Conservation (phyloP, 2,888 invertebrate genomes). For the Trissoscelio sp. region DNA sequence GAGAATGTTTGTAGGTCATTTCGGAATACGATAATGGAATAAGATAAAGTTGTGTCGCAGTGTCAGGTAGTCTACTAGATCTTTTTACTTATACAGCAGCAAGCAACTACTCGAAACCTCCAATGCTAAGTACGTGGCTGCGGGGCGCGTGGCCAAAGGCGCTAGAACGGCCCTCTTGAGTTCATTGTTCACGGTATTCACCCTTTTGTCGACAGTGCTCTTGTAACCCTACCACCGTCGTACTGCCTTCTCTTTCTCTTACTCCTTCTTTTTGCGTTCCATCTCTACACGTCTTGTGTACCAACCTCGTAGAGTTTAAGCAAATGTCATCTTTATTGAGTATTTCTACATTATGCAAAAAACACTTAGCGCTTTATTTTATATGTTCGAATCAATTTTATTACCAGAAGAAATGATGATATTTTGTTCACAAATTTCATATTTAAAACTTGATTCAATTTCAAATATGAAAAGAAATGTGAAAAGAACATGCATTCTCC, state of each 20-base stretch:
- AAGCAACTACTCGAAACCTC: constrained; percentile 81
- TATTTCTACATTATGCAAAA: constrained; percentile 73
- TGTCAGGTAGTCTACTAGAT: constrained; percentile 68
- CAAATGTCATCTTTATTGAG: constrained; percentile 82
- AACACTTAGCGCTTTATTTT: neutral
- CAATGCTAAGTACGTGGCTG: constrained; percentile 80
- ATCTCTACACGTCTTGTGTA: constrained; percentile 76
- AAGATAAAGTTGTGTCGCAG: constrained; percentile 70
- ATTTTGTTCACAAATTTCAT: too few species aligned
- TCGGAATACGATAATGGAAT: constrained; percentile 65
- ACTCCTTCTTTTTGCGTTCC: constrained; percentile 67
- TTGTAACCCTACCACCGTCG: constrained; percentile 70
- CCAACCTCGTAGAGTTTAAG: constrained; percentile 78
- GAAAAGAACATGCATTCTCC: too few species aligned
- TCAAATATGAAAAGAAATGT: too few species aligned
- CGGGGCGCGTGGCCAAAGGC: constrained; percentile 82
- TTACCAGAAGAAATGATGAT: too few species aligned
- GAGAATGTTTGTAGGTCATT: constrained; percentile 64
- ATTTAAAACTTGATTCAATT: too few species aligned
- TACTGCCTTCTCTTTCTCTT: constrained; percentile 66
- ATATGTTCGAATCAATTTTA: neutral
- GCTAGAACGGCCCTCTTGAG: constrained; percentile 80
- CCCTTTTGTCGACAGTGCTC: constrained; percentile 71
- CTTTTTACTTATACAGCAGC: constrained; percentile 68
- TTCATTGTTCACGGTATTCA: constrained; percentile 81